phyloP scores from a whole-genome alignment of 2,113 vertebrate species.

The Beaufortia kweichowensis region DNA sequence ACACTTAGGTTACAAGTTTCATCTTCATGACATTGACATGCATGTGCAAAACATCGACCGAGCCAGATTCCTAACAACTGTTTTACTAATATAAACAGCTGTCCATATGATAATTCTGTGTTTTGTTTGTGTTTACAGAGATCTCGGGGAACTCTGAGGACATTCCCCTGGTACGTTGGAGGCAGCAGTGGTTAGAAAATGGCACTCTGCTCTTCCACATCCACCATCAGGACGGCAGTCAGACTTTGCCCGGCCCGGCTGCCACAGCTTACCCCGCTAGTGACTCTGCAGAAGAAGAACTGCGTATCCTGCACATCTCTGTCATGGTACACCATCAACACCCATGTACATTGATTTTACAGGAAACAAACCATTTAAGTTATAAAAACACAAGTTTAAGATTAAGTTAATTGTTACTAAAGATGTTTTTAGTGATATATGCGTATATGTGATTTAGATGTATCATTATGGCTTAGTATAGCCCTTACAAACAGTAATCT shows the following conservation, averaged over 20 bases:
- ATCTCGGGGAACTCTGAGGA: slow-evolving; percentile 97
- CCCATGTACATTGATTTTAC: neutral
- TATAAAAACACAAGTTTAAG: too few species aligned
- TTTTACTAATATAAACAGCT: neutral
- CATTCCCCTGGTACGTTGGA: slow-evolving; percentile 95
- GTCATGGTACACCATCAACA: slow-evolving; percentile 83
- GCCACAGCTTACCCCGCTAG: slow-evolving; percentile 87
- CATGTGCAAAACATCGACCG: too few species aligned
- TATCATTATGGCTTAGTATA: too few species aligned
- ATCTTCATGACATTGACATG: too few species aligned
- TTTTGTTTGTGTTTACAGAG: slow-evolving; percentile 72
- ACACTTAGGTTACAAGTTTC: neutral
- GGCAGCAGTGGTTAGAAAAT: slow-evolving; percentile 98
- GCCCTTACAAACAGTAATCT: too few species aligned
- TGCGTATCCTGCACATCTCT: slow-evolving; percentile 96
- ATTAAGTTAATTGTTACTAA: too few species aligned
- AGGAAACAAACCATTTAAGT: too few species aligned
- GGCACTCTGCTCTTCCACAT: slow-evolving; percentile 97
- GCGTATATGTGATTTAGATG: too few species aligned
- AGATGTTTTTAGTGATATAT: too few species aligned
- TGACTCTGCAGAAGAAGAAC: slow-evolving; percentile 89
- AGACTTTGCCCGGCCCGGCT: slow-evolving; percentile 82
- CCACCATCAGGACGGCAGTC: slow-evolving; percentile 92
- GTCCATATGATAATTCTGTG: neutral
- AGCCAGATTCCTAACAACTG: neutral